Evolutionary conservation across 2,797 vertebrate species (phyloP).

Genomic region (Pseudotriccus pelzelni): DNA sequence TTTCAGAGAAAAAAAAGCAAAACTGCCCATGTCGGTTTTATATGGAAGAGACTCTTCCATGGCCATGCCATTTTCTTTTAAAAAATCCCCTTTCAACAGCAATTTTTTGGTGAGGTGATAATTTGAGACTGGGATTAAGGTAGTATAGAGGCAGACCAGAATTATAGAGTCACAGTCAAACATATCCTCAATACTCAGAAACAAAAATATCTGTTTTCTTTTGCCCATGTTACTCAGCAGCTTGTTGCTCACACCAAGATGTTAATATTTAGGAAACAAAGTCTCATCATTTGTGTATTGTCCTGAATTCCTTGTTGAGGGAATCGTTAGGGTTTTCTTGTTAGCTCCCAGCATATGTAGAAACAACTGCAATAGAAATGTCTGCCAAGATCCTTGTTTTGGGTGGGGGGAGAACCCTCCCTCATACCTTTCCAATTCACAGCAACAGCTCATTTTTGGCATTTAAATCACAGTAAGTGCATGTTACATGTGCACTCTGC

Average conservation of each 20-base stretch:
- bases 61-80: neutral
- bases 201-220: neutral
- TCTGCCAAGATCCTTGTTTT: neutral
- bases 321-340: neutral
- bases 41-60: neutral
- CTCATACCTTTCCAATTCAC: neutral
- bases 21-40: neutral
- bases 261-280: neutral
- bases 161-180: neutral
- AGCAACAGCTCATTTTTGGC: neutral
- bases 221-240: neutral
- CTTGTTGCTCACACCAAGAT: neutral
- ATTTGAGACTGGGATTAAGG: neutral
- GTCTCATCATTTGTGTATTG: neutral
- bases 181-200: neutral
- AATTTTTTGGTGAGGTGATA: neutral
- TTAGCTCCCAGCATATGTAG: neutral
- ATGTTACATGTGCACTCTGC: neutral
- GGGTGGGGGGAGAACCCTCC: neutral
- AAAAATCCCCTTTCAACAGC: accelerated
- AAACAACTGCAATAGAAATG: neutral
- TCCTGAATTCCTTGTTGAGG: neutral
- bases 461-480: neutral
- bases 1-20: neutral
- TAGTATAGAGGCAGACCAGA: neutral